Evolutionary conservation across 64 coral and sea anemone species (phyloP).

Genomic region (Stylophora pistillata): DNA sequence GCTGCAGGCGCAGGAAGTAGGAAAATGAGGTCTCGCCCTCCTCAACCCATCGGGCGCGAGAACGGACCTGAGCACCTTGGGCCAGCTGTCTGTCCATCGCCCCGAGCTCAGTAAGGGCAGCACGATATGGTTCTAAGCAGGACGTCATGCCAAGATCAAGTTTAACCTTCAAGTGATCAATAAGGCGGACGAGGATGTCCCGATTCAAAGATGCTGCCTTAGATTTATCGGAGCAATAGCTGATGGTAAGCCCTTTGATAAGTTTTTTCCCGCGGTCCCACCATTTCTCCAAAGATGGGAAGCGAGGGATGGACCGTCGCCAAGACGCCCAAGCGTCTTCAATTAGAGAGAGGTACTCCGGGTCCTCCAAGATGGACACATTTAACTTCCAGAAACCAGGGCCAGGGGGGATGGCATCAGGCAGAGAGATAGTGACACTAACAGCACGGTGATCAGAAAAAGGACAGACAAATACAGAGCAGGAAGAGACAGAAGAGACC

Average conservation of each 20-base stretch:
- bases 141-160: conserved; percentile 4
- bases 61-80: too few species aligned
- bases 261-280: conserved; percentile 36
- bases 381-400: conserved; percentile 44
- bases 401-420: neutral
- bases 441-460: conserved; percentile 52
- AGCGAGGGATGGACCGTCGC: neutral
- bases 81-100: too few species aligned
- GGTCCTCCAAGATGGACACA: neutral
- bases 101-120: neutral
- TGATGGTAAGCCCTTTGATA: conserved; percentile 22
- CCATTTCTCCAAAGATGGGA: conserved; percentile 5
- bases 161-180: neutral
- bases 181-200: neutral
- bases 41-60: too few species aligned
- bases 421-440: neutral
- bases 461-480: conserved; percentile 19
- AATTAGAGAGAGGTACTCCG: neutral
- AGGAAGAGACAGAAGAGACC: neutral
- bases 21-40: too few species aligned
- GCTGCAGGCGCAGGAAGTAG: too few species aligned
- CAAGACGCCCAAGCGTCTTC: too few species aligned
- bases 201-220: neutral
- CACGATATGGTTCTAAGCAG: neutral
- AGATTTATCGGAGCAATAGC: neutral